Base-by-base conservation (phyloP, 2,888 invertebrate genomes). In the Siphonodentalium dalli region DNA sequence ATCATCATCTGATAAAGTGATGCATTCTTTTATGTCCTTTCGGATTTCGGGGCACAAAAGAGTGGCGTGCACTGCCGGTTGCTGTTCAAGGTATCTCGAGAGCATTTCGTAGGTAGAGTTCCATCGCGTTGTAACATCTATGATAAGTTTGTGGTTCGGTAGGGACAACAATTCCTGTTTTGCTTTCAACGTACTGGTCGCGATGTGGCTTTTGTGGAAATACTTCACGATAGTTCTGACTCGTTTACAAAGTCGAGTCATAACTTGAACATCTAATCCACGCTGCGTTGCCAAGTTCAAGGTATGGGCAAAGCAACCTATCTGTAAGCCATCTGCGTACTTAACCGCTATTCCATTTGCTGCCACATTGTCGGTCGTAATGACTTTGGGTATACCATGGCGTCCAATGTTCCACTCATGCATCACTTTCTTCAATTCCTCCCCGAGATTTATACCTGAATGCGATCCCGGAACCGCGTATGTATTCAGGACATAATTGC, bases 111-210 rank as follows among this genome's bases (percentile, higher is more conserved):
- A 44, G 3, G 34, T 18, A n/a, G 27, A 27, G 28, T 47, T 47
- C 47, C 47, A 28, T 6, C 47, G 13, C 7, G 47, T 39, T 13
- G 23, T 28, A 3, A 47, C 38, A 5, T 39, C 47, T 3, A 27
- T 47, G 11, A 33, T 47, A 8, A 47, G 18, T 20, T 47, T 47
- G 27, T 47, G 47, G 8, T 47, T 20, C 13, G 47, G 38, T 27
- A 47, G 26, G 18, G 21, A 34, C 4, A 47, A 31, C 24, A 47
- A 38, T 15, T 20, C n/a, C 9, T 18, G 13, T 20, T 47, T 37
- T 8, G 18, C 18, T 27, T 47, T 47, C 28, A 47, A 28, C 4
- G 38, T 15, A 5, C 13, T 11, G 4, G 47, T 21, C 13, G 47
- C 47, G 3, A 38, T 38, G 1, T 2, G 3, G 20, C 47, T 38